Evolutionary conservation across 2,113 vertebrate species (phyloP).

Genomic region (Alethe castanea): DNA sequence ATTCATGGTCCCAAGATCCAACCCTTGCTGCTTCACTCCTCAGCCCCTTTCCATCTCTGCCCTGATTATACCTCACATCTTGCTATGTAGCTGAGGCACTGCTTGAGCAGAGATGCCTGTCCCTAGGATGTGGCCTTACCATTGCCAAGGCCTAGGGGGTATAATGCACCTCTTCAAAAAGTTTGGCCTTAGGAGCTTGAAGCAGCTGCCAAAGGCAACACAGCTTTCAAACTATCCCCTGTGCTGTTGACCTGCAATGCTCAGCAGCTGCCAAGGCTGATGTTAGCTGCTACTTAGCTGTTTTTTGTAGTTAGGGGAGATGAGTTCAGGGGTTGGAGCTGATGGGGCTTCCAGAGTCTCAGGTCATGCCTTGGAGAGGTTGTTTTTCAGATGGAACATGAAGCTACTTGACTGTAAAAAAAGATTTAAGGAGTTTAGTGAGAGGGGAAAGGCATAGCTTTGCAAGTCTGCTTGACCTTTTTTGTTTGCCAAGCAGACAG

Average conservation of each 20-base stretch:
- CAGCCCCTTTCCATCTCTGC: background rate
- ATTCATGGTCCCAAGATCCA: background rate
- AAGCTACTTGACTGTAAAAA: background rate
- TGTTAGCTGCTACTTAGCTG: background rate
- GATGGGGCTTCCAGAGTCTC: background rate
- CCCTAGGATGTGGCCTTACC: background rate
- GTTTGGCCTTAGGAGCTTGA: background rate
- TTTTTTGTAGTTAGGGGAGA: background rate
- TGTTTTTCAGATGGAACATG: background rate
- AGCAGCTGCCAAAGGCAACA: background rate
- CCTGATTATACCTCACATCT: background rate
- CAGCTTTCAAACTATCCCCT: background rate
- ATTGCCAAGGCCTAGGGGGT: background rate
- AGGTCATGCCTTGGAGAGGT: background rate
- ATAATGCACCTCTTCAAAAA: background rate
- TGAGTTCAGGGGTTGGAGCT: background rate
- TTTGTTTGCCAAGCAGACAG: background rate
- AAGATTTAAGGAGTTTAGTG: background rate
- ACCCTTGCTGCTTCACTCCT: background rate
- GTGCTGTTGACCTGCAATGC: background rate
- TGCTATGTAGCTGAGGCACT: background rate
- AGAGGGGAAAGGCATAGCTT: background rate
- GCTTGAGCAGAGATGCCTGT: background rate
- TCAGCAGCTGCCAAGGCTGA: background rate
- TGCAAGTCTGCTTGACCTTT: background rate